Evolutionary conservation across 2,113 vertebrate species (phyloP), one percentile per base, ranked within the genome.

Genomic region (Ibidorhyncha struthersii): DNA sequence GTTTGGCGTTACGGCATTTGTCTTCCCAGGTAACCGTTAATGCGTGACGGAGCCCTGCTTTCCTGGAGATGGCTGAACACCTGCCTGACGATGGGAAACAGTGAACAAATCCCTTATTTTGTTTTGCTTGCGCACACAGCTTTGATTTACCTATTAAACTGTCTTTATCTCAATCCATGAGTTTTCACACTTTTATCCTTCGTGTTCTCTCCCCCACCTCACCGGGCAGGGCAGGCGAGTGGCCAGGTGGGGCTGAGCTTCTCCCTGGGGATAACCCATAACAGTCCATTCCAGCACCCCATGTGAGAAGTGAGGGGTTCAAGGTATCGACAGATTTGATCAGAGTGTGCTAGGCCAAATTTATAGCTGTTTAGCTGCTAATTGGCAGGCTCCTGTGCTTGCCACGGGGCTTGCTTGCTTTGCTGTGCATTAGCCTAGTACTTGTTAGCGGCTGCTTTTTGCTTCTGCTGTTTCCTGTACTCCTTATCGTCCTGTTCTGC

Each of bases 1-100:
- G 50, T 58, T 67, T 7, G 18, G 38, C 40, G 49, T 12, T 6
- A 47, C 5, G 14, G 38, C 3, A 2, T 67, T 74, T 80, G 18
- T 53, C n/a, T 77, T 95, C 78, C 65, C 41, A 50, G 16, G 71
- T 56, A 56, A 71, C 23, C 6, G 5, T 10, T 34, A 62, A 62
- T 0, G 0, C 1, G 2, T 63, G 62, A 62, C 2, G 21, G n/a
- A 92, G 43, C n/a, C 30, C 55, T 27, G 79, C 61, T 41, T 41
- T 40, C 63, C 59, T 32, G 76, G 43, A 32, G 9, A 62, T 30
- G 41, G 47, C 52, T 41, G 40, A 66, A 55, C 22, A 66, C 72
- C 43, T 53, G 20, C 27, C 65, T 78, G 74, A 13, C 2, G 4
- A 36, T 36, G 21, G 47, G 27, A 77, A 85, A 20, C 2, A 23